These are phyloP conservation scores for Nomada fucata DNA, from an alignment of 2,888 invertebrate species.

Conservation along the genomic window DNA sequence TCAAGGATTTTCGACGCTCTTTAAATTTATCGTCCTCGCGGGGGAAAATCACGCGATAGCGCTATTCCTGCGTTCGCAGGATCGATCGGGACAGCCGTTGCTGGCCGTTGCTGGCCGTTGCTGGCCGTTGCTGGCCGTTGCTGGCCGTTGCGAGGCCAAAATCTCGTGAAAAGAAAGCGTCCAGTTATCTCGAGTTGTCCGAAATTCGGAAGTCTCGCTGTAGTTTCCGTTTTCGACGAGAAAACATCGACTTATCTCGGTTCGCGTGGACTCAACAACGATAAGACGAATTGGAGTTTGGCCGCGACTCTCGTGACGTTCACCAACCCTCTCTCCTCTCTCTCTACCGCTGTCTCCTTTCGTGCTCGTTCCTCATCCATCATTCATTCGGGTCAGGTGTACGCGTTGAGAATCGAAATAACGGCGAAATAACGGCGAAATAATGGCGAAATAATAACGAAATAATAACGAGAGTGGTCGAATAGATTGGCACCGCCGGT, in stretches of 20 bases:
- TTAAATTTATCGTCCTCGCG: neutral
- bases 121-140: too few relatives aligned
- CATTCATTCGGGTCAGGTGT: constrained; percentile 15
- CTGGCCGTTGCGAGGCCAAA: neutral
- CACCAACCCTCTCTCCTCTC: too few relatives aligned
- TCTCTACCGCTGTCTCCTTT: neutral
- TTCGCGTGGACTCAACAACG: neutral
- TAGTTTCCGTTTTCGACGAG: neutral
- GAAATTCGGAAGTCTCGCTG: neutral
- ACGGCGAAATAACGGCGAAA: neutral
- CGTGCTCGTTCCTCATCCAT: constrained; percentile 18
- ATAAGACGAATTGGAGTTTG: constrained; percentile 13
- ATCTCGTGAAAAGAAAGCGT: neutral
- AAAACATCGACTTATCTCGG: neutral
- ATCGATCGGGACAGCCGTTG: neutral
- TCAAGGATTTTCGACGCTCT: neutral
- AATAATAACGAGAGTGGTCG: constrained; percentile 6
- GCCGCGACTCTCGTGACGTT: neutral
- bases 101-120: neutral
- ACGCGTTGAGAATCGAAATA: neutral
- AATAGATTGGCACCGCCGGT: constrained; percentile 1
- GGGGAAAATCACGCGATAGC: neutral
- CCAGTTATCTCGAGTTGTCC: too few relatives aligned
- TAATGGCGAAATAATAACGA: constrained; percentile 9
- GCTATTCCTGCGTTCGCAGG: neutral